Conservation (phyloP, 2,888 invertebrate genomes). For the Noctuana brunneofusca region DNA sequence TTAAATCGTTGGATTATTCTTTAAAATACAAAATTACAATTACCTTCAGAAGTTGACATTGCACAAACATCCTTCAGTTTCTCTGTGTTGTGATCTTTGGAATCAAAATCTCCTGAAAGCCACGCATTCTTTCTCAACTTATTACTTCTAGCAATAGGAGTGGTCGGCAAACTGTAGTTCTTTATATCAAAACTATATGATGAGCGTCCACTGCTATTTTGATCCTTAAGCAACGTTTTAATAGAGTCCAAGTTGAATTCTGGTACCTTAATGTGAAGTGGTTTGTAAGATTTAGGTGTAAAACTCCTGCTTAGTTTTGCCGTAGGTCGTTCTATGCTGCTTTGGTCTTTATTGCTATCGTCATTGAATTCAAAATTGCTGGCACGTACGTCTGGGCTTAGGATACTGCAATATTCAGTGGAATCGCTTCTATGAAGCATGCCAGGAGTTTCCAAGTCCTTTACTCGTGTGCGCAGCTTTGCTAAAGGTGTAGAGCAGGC, state of each 20-base stretch:
- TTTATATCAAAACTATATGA: conserved; percentile 77
- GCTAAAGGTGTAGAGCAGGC: conserved; percentile 72
- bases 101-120: conserved; percentile 72
- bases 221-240: conserved; percentile 61
- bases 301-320: conserved; percentile 72
- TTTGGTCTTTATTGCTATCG: conserved; percentile 53
- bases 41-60: conserved; percentile 38
- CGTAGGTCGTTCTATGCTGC: conserved; percentile 50
- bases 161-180: conserved; percentile 76
- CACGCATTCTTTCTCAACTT: conserved; percentile 81
- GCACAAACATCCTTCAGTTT: conserved; percentile 23
- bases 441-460: conserved; percentile 65
- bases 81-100: conserved; percentile 42
- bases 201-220: conserved; percentile 51
- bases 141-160: conserved; percentile 81
- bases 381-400: conserved; percentile 66
- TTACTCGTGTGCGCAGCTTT: conserved; percentile 62
- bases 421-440: conserved; percentile 73
- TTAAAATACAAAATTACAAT: not conserved
- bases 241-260: conserved; percentile 69
- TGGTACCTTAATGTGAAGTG: conserved; percentile 75
- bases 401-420: conserved; percentile 76
- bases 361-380: conserved; percentile 52
- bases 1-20: no score
- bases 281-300: conserved; percentile 75